These are phyloP conservation scores for Thalassarche chlororhynchos DNA, from an alignment of 2,113 vertebrate species.

Conservation along the genomic window DNA sequence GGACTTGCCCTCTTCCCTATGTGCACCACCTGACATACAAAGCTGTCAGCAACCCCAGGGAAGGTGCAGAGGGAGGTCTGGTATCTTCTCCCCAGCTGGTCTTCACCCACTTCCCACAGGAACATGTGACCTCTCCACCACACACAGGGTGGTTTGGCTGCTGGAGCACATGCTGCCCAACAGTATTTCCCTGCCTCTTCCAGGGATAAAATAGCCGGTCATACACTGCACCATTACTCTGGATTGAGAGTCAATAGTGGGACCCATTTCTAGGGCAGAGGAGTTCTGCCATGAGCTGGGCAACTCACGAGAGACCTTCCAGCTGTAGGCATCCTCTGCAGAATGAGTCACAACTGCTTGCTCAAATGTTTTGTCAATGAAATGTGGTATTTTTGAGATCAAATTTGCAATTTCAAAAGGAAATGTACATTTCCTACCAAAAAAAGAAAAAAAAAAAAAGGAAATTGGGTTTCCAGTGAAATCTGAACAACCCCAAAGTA, in stretches of 20 bases:
- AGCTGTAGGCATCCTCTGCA: background rate
- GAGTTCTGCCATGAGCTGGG: background rate
- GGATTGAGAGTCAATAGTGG: background rate
- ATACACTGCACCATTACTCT: accelerated
- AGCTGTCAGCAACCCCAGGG: background rate
- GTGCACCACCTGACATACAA: accelerated
- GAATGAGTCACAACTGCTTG: background rate
- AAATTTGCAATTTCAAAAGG: background rate
- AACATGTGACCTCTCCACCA: background rate
- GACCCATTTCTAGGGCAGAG: background rate
- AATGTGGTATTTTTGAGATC: background rate
- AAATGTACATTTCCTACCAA: background rate
- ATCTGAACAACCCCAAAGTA: background rate
- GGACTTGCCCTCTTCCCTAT: background rate
- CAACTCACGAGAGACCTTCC: background rate
- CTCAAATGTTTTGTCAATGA: background rate
- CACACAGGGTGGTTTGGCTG: background rate
- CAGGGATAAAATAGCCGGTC: accelerated
- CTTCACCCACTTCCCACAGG: background rate
- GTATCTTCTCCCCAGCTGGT: background rate
- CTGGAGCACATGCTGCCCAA: background rate
- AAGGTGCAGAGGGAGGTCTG: background rate
- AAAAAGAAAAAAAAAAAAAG: background rate
- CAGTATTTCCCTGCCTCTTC: background rate
- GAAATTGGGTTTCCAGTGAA: background rate